These are phyloP conservation scores for Calcarius lapponicus DNA, from an alignment of 2,797 vertebrate genomes.

Conservation along the genomic window DNA sequence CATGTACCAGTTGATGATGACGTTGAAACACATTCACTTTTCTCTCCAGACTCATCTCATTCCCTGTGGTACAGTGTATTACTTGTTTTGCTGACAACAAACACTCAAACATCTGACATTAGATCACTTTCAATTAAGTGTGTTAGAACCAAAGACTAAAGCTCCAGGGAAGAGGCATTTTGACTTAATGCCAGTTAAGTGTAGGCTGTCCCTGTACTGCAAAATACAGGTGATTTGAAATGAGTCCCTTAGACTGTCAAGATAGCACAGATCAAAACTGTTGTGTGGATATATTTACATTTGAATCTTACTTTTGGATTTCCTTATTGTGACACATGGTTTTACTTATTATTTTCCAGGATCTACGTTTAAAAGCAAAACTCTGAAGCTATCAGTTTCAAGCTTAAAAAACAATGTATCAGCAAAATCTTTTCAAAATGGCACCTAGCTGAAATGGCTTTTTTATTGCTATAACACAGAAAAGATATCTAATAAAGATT, in stretches of 20 bases:
- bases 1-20: neutral
- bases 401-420: neutral
- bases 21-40: constrained; percentile 18
- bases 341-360: neutral
- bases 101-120: constrained; percentile 55
- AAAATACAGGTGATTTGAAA: neutral
- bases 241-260: neutral
- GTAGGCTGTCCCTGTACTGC: neutral
- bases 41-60: neutral
- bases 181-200: constrained; percentile 20
- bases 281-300: neutral
- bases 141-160: constrained; percentile 50
- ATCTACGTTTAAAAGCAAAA: neutral
- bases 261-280: neutral
- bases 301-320: neutral
- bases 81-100: constrained; percentile 70
- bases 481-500: neutral
- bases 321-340: neutral
- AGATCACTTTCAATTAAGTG: constrained; percentile 71
- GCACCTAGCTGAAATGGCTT: neutral
- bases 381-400: neutral
- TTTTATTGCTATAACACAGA: neutral
- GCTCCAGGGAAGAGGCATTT: constrained; percentile 56
- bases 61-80: constrained; percentile 9
- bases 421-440: neutral